phyloP scores from a whole-genome alignment of 2,797 vertebrate species.

The Enteromius trimaculatus region DNA sequence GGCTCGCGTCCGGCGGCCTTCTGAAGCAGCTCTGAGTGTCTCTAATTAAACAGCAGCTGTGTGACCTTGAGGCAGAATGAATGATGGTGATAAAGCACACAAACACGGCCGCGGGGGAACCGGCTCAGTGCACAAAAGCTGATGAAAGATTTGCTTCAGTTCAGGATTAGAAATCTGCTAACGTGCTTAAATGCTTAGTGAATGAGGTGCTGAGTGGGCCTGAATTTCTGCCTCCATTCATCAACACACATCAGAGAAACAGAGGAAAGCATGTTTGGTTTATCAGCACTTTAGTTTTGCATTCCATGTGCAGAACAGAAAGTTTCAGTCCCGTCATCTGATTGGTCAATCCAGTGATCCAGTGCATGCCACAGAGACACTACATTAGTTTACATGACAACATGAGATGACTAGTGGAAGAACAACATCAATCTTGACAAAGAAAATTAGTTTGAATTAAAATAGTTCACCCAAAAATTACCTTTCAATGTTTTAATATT shows the following conservation, averaged over 20 bases:
- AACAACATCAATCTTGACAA: background rate
- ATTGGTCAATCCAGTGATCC: background rate
- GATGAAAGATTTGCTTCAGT: conserved; percentile 16
- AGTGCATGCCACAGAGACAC: background rate
- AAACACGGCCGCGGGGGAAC: background rate
- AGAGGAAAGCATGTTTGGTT: background rate
- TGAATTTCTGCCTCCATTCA: conserved; percentile 11
- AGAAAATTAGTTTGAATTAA: background rate
- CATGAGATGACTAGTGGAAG: background rate
- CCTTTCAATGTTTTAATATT: too few relatives aligned
- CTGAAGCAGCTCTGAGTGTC: conserved; percentile 54
- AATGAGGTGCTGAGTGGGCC: conserved; percentile 9
- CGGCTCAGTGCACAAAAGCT: background rate
- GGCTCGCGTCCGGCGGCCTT: conserved; percentile 20
- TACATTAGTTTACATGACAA: background rate
- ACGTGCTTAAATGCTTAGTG: conserved; percentile 26
- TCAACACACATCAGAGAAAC: conserved; percentile 4
- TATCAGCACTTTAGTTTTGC: background rate
- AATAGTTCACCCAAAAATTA: background rate
- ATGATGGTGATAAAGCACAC: conserved; percentile 24
- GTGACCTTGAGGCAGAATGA: conserved; percentile 56
- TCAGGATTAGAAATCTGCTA: conserved; percentile 37
- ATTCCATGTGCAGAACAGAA: background rate
- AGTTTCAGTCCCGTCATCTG: background rate
- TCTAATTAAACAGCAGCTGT: conserved; percentile 66